Evolutionary conservation across 2,113 vertebrate genomes (phyloP), one percentile per base, ranked within the genome.

Genomic region (Caracal caracal): DNA sequence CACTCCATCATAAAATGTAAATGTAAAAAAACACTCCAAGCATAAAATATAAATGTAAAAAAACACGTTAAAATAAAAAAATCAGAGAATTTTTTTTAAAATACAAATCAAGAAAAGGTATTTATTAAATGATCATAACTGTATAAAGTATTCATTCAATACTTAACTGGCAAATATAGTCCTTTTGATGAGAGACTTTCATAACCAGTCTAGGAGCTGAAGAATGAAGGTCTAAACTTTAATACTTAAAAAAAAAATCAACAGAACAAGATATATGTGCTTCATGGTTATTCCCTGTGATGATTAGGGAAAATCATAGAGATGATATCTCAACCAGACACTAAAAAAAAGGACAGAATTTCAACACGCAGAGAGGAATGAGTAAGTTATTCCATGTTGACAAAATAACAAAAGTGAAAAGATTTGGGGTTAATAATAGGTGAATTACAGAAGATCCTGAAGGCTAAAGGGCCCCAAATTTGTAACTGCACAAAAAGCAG

Each of bases 101-200:
- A 51, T 75, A 35, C 2, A 87, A 88, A 70, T 43, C 26, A 70
- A 17, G 8, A 88, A 92, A 59, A 40, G 3, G 7, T 16, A 76
- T 87, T 87, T 47, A 47, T 86, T 92, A 94, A 73, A 71, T 59
- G 49, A 37, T 83, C 59, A 96, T 63, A 89, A 93, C 15, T 35
- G 5, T 65, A 71, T 83, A 51, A n/a, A 93, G 83, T 87, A 89
- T 12, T 94, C 11, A 83, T 56, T 84, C 5, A 96, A 28, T 66
- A 30, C 1, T 85, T 91, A 88, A 33, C 2, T 80, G 12, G 19
- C 9, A 92, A 94, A 92, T 10, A 78, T 9, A 53, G 13, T 30
- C 3, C 43, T 87, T 76, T 71, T 75, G 28, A 76, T 59, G 8
- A 83, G 33, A 83, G 10, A 79, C 20, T 85, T 88, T 95, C 8